These are phyloP conservation scores for Lasioglossum calceatum DNA, from an alignment of 2,888 invertebrate species.

Conservation along the genomic window DNA sequence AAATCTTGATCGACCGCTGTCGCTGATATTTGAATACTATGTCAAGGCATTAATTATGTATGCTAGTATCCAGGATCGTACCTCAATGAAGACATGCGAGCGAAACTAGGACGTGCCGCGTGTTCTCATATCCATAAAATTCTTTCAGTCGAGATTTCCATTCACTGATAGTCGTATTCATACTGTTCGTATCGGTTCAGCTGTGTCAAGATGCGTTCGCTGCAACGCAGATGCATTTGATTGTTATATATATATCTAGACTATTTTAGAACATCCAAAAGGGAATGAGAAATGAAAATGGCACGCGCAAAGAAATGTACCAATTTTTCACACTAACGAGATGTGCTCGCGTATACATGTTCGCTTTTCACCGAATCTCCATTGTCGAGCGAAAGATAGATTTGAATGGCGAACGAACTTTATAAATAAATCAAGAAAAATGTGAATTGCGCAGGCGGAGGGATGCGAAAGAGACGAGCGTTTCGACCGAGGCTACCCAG, in stretches of 20 bases:
- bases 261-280: not conserved
- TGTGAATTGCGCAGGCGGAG: slow-evolving; percentile 49
- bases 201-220: not conserved
- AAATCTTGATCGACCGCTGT: slow-evolving; percentile 2
- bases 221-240: not conserved
- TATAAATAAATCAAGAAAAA: not conserved
- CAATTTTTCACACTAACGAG: not conserved
- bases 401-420: too few species aligned
- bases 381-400: too few species aligned
- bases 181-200: not conserved
- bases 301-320: not conserved
- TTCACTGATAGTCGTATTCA: slow-evolving; percentile 12
- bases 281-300: not conserved
- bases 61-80: slow-evolving; percentile 32
- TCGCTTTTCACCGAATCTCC: not conserved
- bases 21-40: slow-evolving; percentile 30
- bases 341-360: not conserved
- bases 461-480: slow-evolving; percentile 45
- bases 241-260: too few species aligned
- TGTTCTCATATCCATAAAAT: slow-evolving; percentile 39
- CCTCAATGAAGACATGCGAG: slow-evolving; percentile 6
- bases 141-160: slow-evolving; percentile 25
- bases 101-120: slow-evolving; percentile 36
- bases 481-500: slow-evolving; percentile 28
- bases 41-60: slow-evolving; percentile 47